Percentiles rank a stretch among this genome's conserved stretches.
Evolutionary conservation across 2,888 invertebrate species (phyloP).

Genomic region (Plebejus melissa): DNA sequence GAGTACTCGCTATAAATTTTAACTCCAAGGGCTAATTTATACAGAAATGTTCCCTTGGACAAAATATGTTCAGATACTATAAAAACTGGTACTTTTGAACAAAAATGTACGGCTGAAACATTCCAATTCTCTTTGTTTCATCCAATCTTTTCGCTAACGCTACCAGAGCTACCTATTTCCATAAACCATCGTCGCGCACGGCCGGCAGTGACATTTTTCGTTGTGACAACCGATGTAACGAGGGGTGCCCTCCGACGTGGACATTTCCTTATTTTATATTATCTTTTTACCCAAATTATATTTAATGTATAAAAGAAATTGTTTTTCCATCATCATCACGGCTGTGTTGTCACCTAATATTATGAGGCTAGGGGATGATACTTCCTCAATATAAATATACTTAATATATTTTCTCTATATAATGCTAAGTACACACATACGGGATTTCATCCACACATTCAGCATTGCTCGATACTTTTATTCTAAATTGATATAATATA

Average conservation of each 20-base stretch:
- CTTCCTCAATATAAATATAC: too few species aligned
- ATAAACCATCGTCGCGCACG: constrained; percentile 25
- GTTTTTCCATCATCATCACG: constrained; percentile 7
- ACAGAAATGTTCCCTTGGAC: too few species aligned
- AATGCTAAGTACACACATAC: too few species aligned
- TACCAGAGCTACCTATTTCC: constrained; percentile 4
- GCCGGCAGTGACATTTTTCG: constrained; percentile 27
- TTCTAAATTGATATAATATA: too few species aligned
- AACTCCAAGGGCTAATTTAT: too few species aligned
- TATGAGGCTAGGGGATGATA: not conserved
- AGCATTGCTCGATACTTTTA: too few species aligned
- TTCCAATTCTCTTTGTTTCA: constrained; percentile 5
- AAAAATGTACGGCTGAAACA: not conserved
- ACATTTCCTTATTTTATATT: constrained; percentile 21
- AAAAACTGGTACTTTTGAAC: not conserved
- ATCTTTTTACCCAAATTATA: constrained; percentile 11
- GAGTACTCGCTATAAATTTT: too few species aligned
- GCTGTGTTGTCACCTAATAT: not conserved
- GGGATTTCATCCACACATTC: too few species aligned
- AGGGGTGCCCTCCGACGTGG: constrained; percentile 13
- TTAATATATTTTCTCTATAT: too few species aligned
- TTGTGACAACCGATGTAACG: constrained; percentile 23
- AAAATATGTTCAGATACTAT: not conserved
- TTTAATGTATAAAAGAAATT: constrained; percentile 4
- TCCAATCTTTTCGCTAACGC: constrained; percentile 16